Base-by-base conservation (phyloP, 2,797 vertebrate genomes). In the Iguana delicatissima region DNA sequence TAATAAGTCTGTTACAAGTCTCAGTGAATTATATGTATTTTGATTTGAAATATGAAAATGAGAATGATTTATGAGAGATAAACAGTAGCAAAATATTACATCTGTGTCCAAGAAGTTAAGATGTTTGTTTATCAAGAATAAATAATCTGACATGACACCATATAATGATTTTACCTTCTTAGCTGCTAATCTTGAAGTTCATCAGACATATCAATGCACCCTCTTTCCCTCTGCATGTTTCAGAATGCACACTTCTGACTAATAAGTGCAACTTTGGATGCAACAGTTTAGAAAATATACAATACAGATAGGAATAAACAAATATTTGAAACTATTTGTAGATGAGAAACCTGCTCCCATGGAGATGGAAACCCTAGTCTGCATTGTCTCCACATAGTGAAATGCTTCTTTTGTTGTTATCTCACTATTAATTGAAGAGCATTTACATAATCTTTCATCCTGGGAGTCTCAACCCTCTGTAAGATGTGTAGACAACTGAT, bases 1-100 rank as follows among this genome's bases (percentile, higher is more conserved):
- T 96, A 96, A 96, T 95, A 96, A 96, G 91, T 10, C 90, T 85
- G 6, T 94, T 96, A 90, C 69, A 95, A 90, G 73, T 85, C 91
- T 94, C 93, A 85, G 2, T 89, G 89, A 96, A 93, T 93, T 91
- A 89, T 84, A 46, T 90, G 46, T 85, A 87, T 90, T 89, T 73
- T 94, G 88, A 89, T 90, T 94, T 95, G 93, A 94, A 89, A 85
- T 94, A 93, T 89, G 35, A 91, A 95, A 95, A 85, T 93, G 89
- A 93, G 93, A 94, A 95, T 91, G 52, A 52, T 93, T 96, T 95
- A 93, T 81, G 94, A 95, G 87, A 92, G 94, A 89, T 92, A 96
- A 96, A 92, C 87, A 95, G 89, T 85, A 93, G 84, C 92, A 73
- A 76, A 92, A 85, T 88, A 92, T 52, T 87, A 91, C 32, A 90